Conservation (phyloP, 2,113 vertebrate genomes). For the Cyanoramphus novaezelandiae region DNA sequence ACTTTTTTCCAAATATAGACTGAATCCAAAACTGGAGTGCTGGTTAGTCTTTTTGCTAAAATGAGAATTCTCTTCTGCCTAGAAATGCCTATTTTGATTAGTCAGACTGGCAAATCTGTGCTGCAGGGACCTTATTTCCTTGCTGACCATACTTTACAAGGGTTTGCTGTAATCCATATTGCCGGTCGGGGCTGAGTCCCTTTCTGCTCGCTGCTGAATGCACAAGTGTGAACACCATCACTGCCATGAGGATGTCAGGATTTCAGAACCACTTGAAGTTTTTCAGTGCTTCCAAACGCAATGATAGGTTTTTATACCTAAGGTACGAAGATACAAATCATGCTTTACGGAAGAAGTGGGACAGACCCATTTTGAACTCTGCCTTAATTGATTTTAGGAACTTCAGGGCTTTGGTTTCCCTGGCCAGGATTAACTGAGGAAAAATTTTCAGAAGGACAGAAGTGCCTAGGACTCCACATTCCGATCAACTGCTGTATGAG, state of each 20-base stretch:
- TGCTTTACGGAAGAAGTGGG: neutral
- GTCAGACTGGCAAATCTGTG: neutral
- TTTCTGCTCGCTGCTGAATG: neutral
- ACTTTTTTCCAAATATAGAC: neutral
- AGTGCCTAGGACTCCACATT: slow-evolving; percentile 21
- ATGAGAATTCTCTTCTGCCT: neutral
- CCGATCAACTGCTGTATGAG: neutral
- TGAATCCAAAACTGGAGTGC: neutral
- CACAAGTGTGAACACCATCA: neutral
- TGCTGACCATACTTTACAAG: neutral
- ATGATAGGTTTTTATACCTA: neutral
- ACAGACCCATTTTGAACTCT: slow-evolving; percentile 34
- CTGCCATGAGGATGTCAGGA: neutral
- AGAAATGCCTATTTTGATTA: neutral
- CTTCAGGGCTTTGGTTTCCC: slow-evolving; percentile 28
- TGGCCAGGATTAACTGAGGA: slow-evolving; percentile 33
- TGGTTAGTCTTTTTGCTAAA: neutral
- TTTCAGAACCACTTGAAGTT: neutral
- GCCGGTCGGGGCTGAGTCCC: neutral
- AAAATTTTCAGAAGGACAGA: slow-evolving; percentile 45
- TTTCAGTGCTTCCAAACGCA: slow-evolving; percentile 10
- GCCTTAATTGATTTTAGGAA: slow-evolving; percentile 46
- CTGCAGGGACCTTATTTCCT: neutral
- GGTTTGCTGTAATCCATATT: neutral
- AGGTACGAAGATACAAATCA: neutral